Percentiles rank a stretch among this genome's conserved stretches.
phyloP scores from a whole-genome alignment of 2,797 vertebrate species.

The Galago senegalensis region DNA sequence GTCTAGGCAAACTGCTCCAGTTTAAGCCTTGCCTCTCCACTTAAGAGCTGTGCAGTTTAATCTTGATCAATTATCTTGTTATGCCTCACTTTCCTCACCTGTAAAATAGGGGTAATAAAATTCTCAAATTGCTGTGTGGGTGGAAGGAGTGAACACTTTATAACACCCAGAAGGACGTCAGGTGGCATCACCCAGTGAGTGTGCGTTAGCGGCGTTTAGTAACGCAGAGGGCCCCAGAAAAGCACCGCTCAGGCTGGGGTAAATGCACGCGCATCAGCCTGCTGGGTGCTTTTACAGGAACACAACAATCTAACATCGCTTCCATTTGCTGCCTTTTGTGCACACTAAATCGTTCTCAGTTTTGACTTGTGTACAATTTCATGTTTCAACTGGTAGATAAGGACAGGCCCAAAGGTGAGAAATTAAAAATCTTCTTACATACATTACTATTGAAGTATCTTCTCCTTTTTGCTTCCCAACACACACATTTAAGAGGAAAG shows the following conservation, averaged over 20 bases:
- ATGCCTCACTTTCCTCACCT: neutral
- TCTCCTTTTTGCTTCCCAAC: conserved; percentile 11
- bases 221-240: neutral
- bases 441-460: neutral
- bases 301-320: neutral
- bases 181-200: fast-evolving
- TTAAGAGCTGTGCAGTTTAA: neutral
- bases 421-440: neutral
- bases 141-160: neutral
- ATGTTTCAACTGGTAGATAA: neutral
- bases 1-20: neutral
- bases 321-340: neutral
- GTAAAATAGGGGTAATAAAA: neutral
- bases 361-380: conserved; percentile 34
- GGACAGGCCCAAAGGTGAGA: neutral
- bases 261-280: neutral
- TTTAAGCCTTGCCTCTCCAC: neutral
- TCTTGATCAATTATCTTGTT: neutral
- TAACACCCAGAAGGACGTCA: neutral
- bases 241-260: neutral
- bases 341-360: neutral
- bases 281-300: neutral
- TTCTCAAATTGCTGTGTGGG: neutral
- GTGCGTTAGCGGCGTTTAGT: neutral
- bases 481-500: conserved; percentile 10